Evolutionary conservation across 1,140 invertebrate genomes (phyloP).

Genomic region (Zaprionus inermis): DNA sequence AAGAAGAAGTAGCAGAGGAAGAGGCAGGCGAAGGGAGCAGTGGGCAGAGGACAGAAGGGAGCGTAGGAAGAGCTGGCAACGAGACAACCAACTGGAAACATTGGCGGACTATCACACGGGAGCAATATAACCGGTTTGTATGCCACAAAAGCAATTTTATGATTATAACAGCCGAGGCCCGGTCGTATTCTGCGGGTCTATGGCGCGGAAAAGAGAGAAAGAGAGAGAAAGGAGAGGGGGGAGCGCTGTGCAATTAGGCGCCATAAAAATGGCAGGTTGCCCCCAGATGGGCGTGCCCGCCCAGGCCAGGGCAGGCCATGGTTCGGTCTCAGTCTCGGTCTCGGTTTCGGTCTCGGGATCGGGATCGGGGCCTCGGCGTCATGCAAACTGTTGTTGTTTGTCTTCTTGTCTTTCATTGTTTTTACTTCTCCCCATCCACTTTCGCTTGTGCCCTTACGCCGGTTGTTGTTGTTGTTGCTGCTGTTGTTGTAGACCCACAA

Average conservation of each 20-base stretch:
- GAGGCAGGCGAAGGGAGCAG: constrained; percentile 8
- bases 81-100: constrained; percentile 53
- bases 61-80: constrained; percentile 11
- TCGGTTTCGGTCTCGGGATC: neutral
- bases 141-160: constrained; percentile 83
- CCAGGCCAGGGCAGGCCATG: constrained; percentile 18
- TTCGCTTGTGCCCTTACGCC: neutral
- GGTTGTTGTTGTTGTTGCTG: constrained; percentile 36
- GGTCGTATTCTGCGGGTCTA: constrained; percentile 40
- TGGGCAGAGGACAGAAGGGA: constrained; percentile 1
- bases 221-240: constrained; percentile 21
- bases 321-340: neutral
- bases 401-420: constrained; percentile 61
- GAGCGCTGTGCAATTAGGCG: constrained; percentile 75
- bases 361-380: constrained; percentile 19
- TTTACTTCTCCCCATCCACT: constrained; percentile 15
- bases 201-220: neutral
- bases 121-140: constrained; percentile 82
- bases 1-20: constrained; percentile 68
- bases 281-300: constrained; percentile 69
- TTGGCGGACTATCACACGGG: constrained; percentile 73
- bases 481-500: constrained; percentile 47
- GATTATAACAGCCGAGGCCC: constrained; percentile 80
- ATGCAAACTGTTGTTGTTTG: constrained; percentile 56
- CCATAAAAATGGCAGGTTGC: constrained; percentile 76